phyloP scores from a whole-genome alignment of 2,113 vertebrate species.

The Pseudorasbora parva region DNA sequence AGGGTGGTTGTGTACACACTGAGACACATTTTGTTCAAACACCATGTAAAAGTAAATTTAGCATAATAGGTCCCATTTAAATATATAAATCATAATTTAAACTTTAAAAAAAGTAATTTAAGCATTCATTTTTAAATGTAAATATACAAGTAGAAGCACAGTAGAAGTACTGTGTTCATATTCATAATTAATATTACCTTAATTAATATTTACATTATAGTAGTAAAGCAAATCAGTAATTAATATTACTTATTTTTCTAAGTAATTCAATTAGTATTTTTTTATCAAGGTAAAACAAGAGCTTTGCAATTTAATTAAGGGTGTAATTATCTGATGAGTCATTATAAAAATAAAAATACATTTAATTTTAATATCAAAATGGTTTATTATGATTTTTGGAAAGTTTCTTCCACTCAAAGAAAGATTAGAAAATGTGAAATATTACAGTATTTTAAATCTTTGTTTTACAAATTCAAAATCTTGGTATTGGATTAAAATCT shows the following conservation, averaged over 20 bases:
- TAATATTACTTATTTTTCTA: too few species aligned
- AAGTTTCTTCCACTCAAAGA: background rate
- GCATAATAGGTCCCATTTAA: too few species aligned
- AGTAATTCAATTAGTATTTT: too few species aligned
- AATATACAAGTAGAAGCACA: background rate
- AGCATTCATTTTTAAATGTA: background rate
- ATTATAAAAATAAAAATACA: background rate
- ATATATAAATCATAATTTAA: background rate
- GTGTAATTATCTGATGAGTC: background rate
- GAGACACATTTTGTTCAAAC: too few species aligned
- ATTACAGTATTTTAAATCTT: too few species aligned
- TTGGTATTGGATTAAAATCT: background rate
- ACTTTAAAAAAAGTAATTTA: background rate
- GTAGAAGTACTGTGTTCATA: background rate
- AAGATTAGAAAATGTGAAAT: too few species aligned
- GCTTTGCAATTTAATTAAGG: background rate
- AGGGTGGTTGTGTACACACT: too few species aligned
- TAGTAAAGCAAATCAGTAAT: background rate
- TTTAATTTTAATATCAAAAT: too few species aligned
- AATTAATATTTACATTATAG: background rate
- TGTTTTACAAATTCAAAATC: background rate
- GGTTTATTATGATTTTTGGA: background rate
- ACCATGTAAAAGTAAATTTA: too few species aligned
- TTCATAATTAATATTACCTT: background rate
- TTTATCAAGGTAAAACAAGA: background rate